Evolutionary conservation across 2,113 vertebrate genomes (phyloP), one percentile per base, ranked within the genome.

Genomic region (Acanthisitta chloris): DNA sequence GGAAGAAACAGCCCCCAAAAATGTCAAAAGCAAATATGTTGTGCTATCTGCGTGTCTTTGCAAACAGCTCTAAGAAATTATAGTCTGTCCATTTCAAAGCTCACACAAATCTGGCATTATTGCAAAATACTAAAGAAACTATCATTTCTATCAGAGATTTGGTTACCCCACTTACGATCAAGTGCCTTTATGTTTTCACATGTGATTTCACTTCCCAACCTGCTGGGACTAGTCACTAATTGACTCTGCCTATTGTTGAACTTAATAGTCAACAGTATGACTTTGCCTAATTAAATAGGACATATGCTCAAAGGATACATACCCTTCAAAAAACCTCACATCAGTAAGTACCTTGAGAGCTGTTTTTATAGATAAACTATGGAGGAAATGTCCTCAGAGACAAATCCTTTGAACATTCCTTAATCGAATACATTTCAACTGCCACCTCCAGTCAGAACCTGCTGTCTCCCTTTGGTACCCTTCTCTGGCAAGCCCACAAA

Each of bases 1-100:
- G n/a, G n/a, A n/a, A n/a, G n/a, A 26, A 48, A 55, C 45, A 12
- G 2, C 4, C 5, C 4, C 2, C 4, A 3, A 12, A 57, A 31
- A 16, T 17, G 34, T 57, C 25, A 66, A 29, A 36, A 51, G 43
- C 20, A 54, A 52, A 49, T 45, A 29, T 1, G 1, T 33, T 43
- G 23, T 26, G 26, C 26, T 40, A 25, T 66, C 12, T 77, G 21
- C 74, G 49, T 72, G 13, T 71, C 9, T 54, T 52, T 42, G 8
- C 25, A 24, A 23, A 42, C 18, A 77, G 7, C 16, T 71, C 25
- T 85, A 66, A 86, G 36, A 77, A 81, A 81, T 28, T 0, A 45
- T 21, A 15, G 2, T 49, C 61, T 20, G 9, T 29, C 48, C 10
- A 36, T 33, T 57, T 72, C 51, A 81, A 59, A 66, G 36, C 25